A percentile compares a stretch with the other conserved stretches of the same genome.
Conservation (phyloP, 2,888 invertebrate species). For the Stomorhina lunata region DNA sequence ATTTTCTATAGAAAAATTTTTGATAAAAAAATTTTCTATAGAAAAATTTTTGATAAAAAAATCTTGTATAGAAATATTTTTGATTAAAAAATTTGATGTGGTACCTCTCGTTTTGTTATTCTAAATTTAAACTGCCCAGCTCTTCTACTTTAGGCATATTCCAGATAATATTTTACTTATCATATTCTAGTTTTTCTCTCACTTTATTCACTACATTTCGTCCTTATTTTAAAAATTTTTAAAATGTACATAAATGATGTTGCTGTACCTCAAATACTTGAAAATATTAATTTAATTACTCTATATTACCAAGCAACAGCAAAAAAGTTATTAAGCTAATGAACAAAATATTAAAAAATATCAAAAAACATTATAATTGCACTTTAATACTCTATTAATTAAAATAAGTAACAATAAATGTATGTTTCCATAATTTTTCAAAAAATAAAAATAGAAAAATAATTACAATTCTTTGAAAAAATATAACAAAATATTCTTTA, state of each 20-base stretch:
- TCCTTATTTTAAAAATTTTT: neutral
- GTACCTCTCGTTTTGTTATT: too few species aligned
- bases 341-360: neutral
- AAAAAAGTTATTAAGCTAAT: conserved; percentile 23
- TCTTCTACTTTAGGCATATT: too few species aligned
- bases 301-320: conserved; percentile 55
- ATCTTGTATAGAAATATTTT: too few species aligned
- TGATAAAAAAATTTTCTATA: too few species aligned
- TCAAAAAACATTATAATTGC: conserved; percentile 20
- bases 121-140: too few species aligned
- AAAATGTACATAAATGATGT: neutral
- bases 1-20: too few species aligned
- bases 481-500: neutral
- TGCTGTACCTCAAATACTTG: conserved; percentile 46
- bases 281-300: conserved; percentile 63
- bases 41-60: too few species aligned
- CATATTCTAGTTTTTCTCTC: neutral
- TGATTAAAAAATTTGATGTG: too few species aligned
- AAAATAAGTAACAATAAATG: conserved; percentile 11
- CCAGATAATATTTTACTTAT: neutral
- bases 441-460: neutral
- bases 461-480: conserved; percentile 13
- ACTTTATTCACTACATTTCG: neutral
- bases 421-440: conserved; percentile 4
- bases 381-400: neutral